These are phyloP conservation scores for Pogonophryne albipinna DNA, from an alignment of 2,797 vertebrate genomes.

Conservation along the genomic window DNA sequence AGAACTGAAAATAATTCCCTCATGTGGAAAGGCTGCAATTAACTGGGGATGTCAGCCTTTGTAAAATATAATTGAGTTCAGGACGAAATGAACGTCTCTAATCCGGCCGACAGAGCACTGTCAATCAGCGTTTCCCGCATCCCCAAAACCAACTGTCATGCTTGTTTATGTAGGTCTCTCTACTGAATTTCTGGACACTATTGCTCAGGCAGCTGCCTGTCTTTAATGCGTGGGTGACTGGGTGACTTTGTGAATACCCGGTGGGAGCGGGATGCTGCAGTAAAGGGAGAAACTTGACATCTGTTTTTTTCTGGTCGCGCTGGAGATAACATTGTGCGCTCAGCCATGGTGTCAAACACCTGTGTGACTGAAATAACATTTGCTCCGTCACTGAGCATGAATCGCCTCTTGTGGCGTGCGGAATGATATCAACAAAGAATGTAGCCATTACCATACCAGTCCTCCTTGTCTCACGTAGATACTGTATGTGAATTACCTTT, in stretches of 20 bases:
- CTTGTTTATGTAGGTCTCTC: constrained; percentile 82
- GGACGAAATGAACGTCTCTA: constrained; percentile 86
- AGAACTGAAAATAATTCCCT: constrained; percentile 88
- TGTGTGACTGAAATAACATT: constrained; percentile 59
- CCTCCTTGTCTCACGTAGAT: constrained; percentile 38
- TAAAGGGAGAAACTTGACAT: constrained; percentile 65
- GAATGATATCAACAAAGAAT: constrained; percentile 50
- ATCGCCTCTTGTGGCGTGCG: constrained; percentile 36
- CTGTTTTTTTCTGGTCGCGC: constrained; percentile 65
- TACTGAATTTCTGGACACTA: constrained; percentile 74
- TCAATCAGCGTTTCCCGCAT: constrained; percentile 83
- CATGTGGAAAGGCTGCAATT: constrained; percentile 89
- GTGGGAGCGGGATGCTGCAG: constrained; percentile 51
- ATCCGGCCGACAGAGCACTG: constrained; percentile 85
- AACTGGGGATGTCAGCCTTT: constrained; percentile 89
- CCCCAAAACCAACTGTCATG: constrained; percentile 81
- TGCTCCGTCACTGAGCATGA: constrained; percentile 58
- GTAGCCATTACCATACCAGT: constrained; percentile 66
- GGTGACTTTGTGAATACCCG: constrained; percentile 59
- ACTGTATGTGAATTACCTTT: constrained; percentile 67
- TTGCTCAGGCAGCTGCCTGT: constrained; percentile 77
- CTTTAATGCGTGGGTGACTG: constrained; percentile 73
- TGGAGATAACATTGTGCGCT: constrained; percentile 66
- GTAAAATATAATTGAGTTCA: constrained; percentile 90
- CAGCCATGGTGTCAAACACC: constrained; percentile 69